These are phyloP conservation scores for Nannospalax galili DNA, from an alignment of 2,113 vertebrate genomes.

Conservation along the genomic window DNA sequence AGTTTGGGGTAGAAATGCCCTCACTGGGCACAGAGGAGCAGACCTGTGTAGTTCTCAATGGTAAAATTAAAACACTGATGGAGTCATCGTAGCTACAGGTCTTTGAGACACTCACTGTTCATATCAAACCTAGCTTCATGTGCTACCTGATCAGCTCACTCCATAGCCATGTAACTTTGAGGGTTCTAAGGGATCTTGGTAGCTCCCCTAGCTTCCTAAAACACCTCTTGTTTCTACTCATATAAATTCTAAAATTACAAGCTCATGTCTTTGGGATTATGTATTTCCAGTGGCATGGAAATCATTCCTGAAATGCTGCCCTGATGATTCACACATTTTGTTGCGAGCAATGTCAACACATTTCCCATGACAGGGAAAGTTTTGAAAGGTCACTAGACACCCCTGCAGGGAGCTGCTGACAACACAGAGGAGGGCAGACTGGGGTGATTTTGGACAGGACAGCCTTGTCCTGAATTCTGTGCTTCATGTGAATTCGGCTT, in stretches of 20 bases:
- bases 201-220: background rate
- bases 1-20: accelerated
- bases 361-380: background rate
- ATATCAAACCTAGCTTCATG: background rate
- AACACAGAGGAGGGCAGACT: background rate
- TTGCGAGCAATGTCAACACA: too few species aligned
- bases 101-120: too few species aligned
- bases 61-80: background rate
- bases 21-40: accelerated
- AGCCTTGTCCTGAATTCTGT: background rate
- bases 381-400: accelerated
- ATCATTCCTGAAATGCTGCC: background rate
- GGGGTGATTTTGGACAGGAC: too few species aligned
- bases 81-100: background rate
- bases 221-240: background rate
- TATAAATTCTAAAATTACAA: too few species aligned
- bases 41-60: background rate
- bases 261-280: too few species aligned
- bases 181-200: background rate
- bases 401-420: background rate
- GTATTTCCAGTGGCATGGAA: too few species aligned
- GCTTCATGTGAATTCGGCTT: background rate
- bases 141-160: background rate
- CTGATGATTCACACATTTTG: background rate
- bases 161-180: background rate